Evolutionary conservation across 2,113 vertebrate genomes (phyloP).

Genomic region (Melanerpes aurifrons): DNA sequence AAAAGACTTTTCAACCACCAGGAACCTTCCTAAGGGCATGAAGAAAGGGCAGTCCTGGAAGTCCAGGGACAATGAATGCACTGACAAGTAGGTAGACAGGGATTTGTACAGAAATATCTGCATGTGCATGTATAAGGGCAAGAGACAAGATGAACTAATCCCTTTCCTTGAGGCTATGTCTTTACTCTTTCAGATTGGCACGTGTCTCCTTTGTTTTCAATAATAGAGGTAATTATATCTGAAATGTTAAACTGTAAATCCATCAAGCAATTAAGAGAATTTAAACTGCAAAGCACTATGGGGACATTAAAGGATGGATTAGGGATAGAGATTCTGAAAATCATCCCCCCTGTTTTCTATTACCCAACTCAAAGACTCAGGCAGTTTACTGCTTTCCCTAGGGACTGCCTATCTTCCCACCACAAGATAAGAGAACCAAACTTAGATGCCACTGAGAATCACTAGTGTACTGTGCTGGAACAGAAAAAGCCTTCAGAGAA

Average conservation of each 20-base stretch:
- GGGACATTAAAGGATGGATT: slow-evolving; percentile 67
- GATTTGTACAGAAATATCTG: not conserved
- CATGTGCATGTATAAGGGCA: not conserved
- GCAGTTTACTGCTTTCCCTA: slow-evolving; percentile 21
- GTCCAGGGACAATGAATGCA: not conserved
- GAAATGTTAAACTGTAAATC: slow-evolving; percentile 73
- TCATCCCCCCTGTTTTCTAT: not conserved
- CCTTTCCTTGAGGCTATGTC: slow-evolving; percentile 70
- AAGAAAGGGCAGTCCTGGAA: not conserved
- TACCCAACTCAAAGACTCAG: not conserved
- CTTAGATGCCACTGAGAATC: not conserved
- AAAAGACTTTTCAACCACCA: not conserved
- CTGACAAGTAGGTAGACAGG: not conserved
- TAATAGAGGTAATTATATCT: slow-evolving; percentile 84
- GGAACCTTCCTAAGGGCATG: not conserved
- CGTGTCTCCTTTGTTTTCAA: slow-evolving; percentile 74
- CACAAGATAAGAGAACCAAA: slow-evolving; percentile 12
- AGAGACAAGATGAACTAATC: slow-evolving; percentile 13
- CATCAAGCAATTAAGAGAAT: slow-evolving; percentile 58
- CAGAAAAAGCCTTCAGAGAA: not conserved
- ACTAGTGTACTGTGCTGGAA: not conserved
- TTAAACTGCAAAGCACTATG: slow-evolving; percentile 46
- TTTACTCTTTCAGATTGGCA: slow-evolving; percentile 81
- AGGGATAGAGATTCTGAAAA: slow-evolving; percentile 40
- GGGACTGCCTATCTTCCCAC: not conserved